Evolutionary conservation across 2,888 invertebrate genomes (phyloP).

Genomic region (Nephrocerus scutellatus): DNA sequence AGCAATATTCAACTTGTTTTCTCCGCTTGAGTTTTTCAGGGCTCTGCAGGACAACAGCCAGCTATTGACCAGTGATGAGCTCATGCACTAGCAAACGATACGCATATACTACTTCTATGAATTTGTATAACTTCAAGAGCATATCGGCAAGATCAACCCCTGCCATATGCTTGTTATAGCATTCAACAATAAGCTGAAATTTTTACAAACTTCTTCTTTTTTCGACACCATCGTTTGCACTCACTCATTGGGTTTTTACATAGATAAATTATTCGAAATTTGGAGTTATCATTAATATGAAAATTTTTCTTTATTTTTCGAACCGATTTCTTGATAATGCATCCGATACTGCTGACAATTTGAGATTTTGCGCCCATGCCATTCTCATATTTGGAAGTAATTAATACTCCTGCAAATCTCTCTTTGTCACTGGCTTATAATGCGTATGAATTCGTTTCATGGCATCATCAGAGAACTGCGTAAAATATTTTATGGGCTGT

Average conservation of each 20-base stretch:
- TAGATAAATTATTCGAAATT: slow-evolving; percentile 5
- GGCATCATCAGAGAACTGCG: slow-evolving; percentile 1
- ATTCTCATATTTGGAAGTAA: slow-evolving; percentile 1
- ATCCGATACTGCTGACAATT: not conserved
- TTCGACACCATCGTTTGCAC: slow-evolving; percentile 3
- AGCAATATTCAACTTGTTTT: slow-evolving; percentile 2
- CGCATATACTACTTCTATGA: slow-evolving; percentile 2
- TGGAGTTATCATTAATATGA: slow-evolving; percentile 7
- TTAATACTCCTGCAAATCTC: slow-evolving; percentile 3
- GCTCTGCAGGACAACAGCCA: slow-evolving; percentile 3
- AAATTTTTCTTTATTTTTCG: slow-evolving; percentile 7
- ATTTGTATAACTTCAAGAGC: not conserved
- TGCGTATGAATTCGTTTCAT: slow-evolving; percentile 1
- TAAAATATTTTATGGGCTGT: slow-evolving; percentile 6
- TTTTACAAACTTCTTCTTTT: slow-evolving; percentile 1
- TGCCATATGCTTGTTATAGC: slow-evolving; percentile 7
- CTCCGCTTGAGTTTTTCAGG: slow-evolving; percentile 2
- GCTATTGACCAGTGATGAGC: slow-evolving; percentile 3
- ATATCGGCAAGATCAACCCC: slow-evolving; percentile 4
- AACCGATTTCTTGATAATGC: slow-evolving; percentile 2
- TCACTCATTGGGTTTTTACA: slow-evolving; percentile 3
- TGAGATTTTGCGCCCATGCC: slow-evolving; percentile 6
- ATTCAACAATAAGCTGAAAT: slow-evolving; percentile 5
- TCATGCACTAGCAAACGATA: slow-evolving; percentile 3
- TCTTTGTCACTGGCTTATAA: slow-evolving; percentile 5